Base-by-base conservation (phyloP, 2,888 invertebrate species). In the Platypus cylindrus region DNA sequence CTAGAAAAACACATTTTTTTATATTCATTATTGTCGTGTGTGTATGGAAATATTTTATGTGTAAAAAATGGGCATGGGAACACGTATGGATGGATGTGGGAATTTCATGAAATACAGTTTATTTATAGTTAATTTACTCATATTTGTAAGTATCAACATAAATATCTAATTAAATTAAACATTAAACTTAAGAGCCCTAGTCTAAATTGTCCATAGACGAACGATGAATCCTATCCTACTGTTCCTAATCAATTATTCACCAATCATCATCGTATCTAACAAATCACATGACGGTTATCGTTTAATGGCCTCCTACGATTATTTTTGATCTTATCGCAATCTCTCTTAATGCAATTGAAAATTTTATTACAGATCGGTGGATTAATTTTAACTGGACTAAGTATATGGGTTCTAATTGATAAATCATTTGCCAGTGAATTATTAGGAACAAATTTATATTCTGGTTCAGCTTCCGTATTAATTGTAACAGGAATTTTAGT, bases 121-220 rank as follows among this genome's bases (percentile, higher is more conserved):
- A 53, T 86, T 90, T 59, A 68, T 79, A 43, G 71, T 82, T 41
- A 91, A 91, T 62, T 71, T 86, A 38, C 59, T 89, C 14, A 86
- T 87, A 53, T 81, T 86, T 58, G 89, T 90, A 70, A 84, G 86
- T 78, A n/a, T n/a, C n/a, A n/a, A n/a, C n/a, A n/a, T n/a, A n/a
- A n/a, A n/a, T n/a, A n/a, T n/a, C n/a, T n/a, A n/a, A n/a, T n/a
- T n/a, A n/a, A n/a, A n/a, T n/a, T n/a, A n/a, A n/a, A n/a, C n/a
- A n/a, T n/a, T n/a, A n/a, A n/a, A n/a, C n/a, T n/a, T n/a, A n/a
- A n/a, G n/a, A n/a, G n/a, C n/a, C n/a, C n/a, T n/a, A n/a, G n/a
- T n/a, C n/a, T n/a, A n/a, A n/a, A n/a, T n/a, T n/a, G n/a, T n/a
- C n/a, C n/a, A n/a, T n/a, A n/a, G n/a, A n/a, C n/a, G n/a, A n/a